Percentiles rank a stretch among this genome's conserved stretches.
phyloP scores from a whole-genome alignment of 2,888 invertebrate species.

The Pseudanteris insignis region DNA sequence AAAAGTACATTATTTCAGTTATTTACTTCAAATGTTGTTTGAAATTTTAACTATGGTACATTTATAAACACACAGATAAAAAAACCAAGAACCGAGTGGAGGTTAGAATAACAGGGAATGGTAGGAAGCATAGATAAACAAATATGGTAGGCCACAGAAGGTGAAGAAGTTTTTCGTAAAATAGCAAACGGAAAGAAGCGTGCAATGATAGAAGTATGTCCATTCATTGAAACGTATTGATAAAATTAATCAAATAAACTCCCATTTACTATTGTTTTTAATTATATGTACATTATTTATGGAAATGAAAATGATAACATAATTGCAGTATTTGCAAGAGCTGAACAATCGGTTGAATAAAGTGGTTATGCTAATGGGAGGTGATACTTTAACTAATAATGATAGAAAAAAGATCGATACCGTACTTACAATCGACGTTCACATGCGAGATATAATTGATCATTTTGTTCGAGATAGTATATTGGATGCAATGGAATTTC shows the following conservation, averaged over 20 bases:
- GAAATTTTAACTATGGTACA: too few species aligned
- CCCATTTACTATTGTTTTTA: too few species aligned
- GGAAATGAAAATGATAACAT: too few species aligned
- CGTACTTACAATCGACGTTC: conserved; percentile 90
- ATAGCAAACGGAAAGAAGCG: conserved; percentile 80
- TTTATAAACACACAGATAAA: too few species aligned
- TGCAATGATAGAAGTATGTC: conserved; percentile 84
- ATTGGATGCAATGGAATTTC: conserved; percentile 84
- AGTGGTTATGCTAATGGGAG: conserved; percentile 71
- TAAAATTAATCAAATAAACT: not conserved
- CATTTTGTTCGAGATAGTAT: conserved; percentile 83
- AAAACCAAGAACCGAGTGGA: conserved; percentile 80
- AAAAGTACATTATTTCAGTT: too few species aligned
- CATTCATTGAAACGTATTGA: not conserved
- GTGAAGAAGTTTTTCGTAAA: conserved; percentile 85
- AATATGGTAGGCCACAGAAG: conserved; percentile 96
- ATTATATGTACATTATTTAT: too few species aligned
- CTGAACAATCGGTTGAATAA: conserved; percentile 86
- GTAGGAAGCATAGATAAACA: conserved; percentile 85
- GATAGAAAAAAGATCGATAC: conserved; percentile 89
- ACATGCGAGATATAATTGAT: conserved; percentile 90
- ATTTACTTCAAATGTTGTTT: too few species aligned
- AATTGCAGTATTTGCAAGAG: conserved; percentile 74
- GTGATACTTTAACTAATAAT: conserved; percentile 72
- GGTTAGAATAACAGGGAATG: conserved; percentile 89